Percentiles rank a stretch among this genome's conserved stretches.
These are phyloP conservation scores for Elephas maximus DNA, from an alignment of 2,113 vertebrate species.

Conservation along the genomic window DNA sequence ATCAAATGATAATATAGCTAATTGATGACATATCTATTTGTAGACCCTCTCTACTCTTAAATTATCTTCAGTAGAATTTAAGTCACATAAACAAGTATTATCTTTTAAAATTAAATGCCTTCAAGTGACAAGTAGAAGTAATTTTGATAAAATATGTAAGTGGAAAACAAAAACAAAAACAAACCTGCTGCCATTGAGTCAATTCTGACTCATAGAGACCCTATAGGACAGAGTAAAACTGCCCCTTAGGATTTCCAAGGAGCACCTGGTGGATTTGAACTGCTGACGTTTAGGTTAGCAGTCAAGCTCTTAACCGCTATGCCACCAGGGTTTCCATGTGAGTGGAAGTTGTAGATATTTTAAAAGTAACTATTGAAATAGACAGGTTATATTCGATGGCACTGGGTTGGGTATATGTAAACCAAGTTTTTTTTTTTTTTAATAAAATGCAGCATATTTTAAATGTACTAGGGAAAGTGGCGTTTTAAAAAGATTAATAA, in stretches of 20 bases:
- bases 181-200: too few species aligned
- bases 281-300: too few species aligned
- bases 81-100: neutral
- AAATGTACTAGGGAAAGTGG: neutral
- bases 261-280: too few species aligned
- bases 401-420: neutral
- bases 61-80: neutral
- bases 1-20: neutral
- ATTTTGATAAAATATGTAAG: conserved; percentile 36
- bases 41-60: neutral
- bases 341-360: neutral
- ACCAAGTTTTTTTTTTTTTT: neutral
- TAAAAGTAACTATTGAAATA: neutral
- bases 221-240: too few species aligned
- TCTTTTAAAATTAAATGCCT: conserved; percentile 28
- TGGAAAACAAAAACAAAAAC: neutral
- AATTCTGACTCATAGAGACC: too few species aligned
- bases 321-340: neutral
- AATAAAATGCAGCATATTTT: neutral
- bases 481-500: neutral
- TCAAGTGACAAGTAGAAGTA: conserved; percentile 1
- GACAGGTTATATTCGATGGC: neutral
- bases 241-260: too few species aligned
- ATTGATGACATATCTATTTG: conserved; percentile 23
- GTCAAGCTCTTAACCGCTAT: too few species aligned